Percentiles rank a stretch among this genome's conserved stretches.
Conservation (phyloP, 2,888 invertebrate species). For the Gryllus longicercus region DNA sequence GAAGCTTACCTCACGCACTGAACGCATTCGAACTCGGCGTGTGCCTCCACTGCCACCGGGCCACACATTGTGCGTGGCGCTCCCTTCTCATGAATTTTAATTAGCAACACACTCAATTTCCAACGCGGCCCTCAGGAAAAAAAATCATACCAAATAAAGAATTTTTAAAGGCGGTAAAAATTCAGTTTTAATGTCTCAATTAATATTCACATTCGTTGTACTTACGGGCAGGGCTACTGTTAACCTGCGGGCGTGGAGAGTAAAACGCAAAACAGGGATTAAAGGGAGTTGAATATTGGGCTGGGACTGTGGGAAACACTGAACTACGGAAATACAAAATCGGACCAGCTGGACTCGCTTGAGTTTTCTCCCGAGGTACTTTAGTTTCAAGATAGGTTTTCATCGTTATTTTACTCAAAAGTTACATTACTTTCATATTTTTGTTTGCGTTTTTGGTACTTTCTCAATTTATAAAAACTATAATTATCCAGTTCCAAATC, state of each 20-base stretch:
- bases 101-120: not conserved
- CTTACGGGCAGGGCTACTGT: not conserved
- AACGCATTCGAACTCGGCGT: too few species aligned
- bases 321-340: too few species aligned
- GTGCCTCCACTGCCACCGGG: too few species aligned
- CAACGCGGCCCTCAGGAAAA: not conserved
- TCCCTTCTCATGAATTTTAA: not conserved
- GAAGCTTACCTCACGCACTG: too few species aligned
- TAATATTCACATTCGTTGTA: constrained; percentile 8
- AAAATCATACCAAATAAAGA: not conserved
- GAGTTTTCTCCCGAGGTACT: too few species aligned
- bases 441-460: too few species aligned
- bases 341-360: too few species aligned
- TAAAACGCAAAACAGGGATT: constrained; percentile 17
- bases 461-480: too few species aligned
- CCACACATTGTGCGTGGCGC: not conserved
- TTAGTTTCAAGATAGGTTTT: too few species aligned
- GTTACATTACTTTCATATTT: too few species aligned
- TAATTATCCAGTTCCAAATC: too few species aligned
- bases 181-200: constrained; percentile 17
- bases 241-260: not conserved
- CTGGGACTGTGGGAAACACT: not conserved
- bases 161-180: constrained; percentile 11
- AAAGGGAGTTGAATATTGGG: not conserved
- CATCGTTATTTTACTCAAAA: too few species aligned